Evolutionary conservation across 1,140 invertebrate genomes (phyloP).

Genomic region (Ruditapes philippinarum): DNA sequence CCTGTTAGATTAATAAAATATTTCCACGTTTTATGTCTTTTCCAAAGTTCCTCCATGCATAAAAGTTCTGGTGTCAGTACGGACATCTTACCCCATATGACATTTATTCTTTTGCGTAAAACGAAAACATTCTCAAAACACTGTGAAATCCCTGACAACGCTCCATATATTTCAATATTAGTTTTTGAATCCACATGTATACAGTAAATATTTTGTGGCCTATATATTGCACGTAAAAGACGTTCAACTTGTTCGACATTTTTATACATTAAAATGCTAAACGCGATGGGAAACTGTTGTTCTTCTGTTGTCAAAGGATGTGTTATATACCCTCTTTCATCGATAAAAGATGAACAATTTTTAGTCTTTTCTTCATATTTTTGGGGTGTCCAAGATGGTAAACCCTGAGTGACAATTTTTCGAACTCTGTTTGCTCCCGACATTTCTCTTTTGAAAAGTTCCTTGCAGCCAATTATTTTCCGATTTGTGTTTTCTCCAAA

Average conservation of each 20-base stretch:
- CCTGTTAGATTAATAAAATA: too few relatives aligned
- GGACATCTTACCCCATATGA: slow-evolving; percentile 71
- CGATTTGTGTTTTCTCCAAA: too few relatives aligned
- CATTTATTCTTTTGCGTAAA: slow-evolving; percentile 63
- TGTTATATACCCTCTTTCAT: slow-evolving; percentile 69
- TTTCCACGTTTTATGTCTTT: too few relatives aligned
- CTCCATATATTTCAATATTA: slow-evolving; percentile 39
- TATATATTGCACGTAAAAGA: too few relatives aligned
- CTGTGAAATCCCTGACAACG: slow-evolving; percentile 70
- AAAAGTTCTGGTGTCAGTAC: slow-evolving; percentile 78
- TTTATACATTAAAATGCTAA: slow-evolving; percentile 79
- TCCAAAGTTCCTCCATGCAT: slow-evolving; percentile 79
- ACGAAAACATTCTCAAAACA: slow-evolving; percentile 83
- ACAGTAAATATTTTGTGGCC: too few relatives aligned
- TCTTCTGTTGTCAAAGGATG: slow-evolving; percentile 68
- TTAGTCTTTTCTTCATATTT: not conserved
- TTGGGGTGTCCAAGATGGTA: too few relatives aligned
- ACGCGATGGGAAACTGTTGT: slow-evolving; percentile 80
- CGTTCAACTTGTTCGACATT: slow-evolving; percentile 79
- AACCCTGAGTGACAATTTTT: too few relatives aligned
- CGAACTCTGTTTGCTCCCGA: too few relatives aligned
- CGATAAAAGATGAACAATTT: slow-evolving; percentile 44
- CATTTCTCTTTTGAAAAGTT: too few relatives aligned
- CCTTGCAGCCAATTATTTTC: too few relatives aligned
- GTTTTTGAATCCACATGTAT: slow-evolving; percentile 82